These are phyloP conservation scores for Pangasius djambal DNA, from an alignment of 2,797 vertebrate species.

Conservation along the genomic window DNA sequence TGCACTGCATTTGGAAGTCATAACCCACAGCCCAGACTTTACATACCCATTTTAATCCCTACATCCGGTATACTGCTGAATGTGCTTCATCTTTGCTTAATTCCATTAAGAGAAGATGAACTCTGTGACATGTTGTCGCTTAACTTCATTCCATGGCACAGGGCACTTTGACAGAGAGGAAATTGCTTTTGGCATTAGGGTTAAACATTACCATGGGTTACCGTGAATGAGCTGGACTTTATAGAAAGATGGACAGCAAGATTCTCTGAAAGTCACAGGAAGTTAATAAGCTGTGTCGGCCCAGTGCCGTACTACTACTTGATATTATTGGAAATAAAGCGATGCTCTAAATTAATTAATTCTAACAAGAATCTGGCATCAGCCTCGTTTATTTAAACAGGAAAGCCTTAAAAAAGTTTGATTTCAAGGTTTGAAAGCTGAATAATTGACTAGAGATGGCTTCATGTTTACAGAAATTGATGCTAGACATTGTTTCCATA, in stretches of 20 bases:
- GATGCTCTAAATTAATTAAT: not conserved
- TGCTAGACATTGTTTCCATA: not conserved
- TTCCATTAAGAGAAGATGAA: not conserved
- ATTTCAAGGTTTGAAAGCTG: not conserved
- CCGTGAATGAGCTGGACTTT: constrained; percentile 53
- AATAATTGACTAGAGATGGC: not conserved
- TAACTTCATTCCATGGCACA: constrained; percentile 8
- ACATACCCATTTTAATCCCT: not conserved
- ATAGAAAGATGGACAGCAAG: constrained; percentile 31
- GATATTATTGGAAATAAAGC: not conserved
- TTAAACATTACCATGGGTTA: constrained; percentile 59
- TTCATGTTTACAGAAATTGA: not conserved
- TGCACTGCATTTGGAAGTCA: not conserved
- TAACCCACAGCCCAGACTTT: not conserved
- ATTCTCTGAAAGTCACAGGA: constrained; percentile 42
- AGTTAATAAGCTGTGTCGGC: constrained; percentile 23
- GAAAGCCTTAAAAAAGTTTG: not conserved
- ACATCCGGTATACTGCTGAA: not conserved
- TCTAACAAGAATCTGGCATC: too few relatives aligned
- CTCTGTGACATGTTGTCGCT: not conserved
- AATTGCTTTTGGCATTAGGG: constrained; percentile 69
- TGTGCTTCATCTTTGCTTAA: not conserved
- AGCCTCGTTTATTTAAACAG: not conserved
- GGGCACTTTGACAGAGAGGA: constrained; percentile 60
- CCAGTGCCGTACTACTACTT: not conserved